Base-by-base conservation (phyloP, 1,140 invertebrate genomes). In the Lepidurus packardi region DNA sequence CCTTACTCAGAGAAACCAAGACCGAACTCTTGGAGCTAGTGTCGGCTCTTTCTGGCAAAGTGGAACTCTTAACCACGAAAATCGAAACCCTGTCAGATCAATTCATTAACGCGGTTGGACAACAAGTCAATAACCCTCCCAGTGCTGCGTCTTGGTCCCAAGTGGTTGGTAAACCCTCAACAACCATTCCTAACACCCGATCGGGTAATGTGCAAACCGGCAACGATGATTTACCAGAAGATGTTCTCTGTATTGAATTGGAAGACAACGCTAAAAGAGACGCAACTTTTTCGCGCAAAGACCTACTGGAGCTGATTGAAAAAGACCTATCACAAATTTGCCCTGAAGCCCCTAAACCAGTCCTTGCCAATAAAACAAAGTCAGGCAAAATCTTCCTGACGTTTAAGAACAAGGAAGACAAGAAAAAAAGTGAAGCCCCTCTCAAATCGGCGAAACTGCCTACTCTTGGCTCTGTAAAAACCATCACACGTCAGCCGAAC, bases 321-420 rank as follows among this genome's bases (percentile, higher is more conserved):
- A 47, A 47, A 10, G 45, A 47, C 45, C 1, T 47, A 16, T 47
- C 45, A 2, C 45, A 47, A 47, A 47, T 47, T 16, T 47, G 45
- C 45, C 45, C 45, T 47, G 45, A 47, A 47, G 45, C 45, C 45
- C 45, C 45, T 0, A 47, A 47, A 47, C 75, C 75, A 21, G 21
- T 43, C 41, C 43, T 76, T 76, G 10, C 75, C 1, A 42, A 44
- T 44, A 25, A 76, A 44, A 76, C 75, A 21, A 76, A 76, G 44
- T 7, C 42, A 3, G 75, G 75, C 21, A 76, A 76, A 42, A 42
- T 34, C 16, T 42, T 44, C 21, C 42, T 76, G 21, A 7, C 44
- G 21, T 76, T 43, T 44, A 76, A 76, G 44, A 76, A 42, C 24
- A 76, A 41, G n/a, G 75, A 76, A 42, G 75, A 76, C 41, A 76